These are phyloP conservation scores for Psettodes erumei DNA, from an alignment of 2,113 vertebrate genomes.

Conservation along the genomic window DNA sequence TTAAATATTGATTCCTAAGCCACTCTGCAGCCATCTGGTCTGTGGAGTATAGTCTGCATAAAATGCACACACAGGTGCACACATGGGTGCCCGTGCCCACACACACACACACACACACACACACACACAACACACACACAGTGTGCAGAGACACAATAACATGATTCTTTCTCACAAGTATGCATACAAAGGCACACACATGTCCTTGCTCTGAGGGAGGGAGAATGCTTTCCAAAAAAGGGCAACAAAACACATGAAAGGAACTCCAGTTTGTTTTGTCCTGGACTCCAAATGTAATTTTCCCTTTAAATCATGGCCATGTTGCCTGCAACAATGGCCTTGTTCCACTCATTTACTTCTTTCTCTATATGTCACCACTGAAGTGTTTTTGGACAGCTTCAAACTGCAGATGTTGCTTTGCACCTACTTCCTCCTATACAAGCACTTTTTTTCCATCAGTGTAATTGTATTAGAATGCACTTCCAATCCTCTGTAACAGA, in stretches of 20 bases:
- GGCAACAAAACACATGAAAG: slow-evolving; percentile 41
- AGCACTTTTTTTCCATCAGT: slow-evolving; percentile 66
- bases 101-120: background rate
- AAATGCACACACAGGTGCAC: slow-evolving; percentile 25
- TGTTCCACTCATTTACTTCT: slow-evolving; percentile 62
- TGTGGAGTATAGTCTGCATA: slow-evolving; percentile 66
- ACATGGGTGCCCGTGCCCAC: background rate
- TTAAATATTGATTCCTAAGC: slow-evolving; percentile 80
- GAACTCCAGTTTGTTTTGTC: slow-evolving; percentile 42
- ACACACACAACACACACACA: slow-evolving; percentile 4
- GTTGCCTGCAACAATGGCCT: slow-evolving; percentile 53
- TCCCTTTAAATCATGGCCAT: slow-evolving; percentile 36
- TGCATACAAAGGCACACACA: slow-evolving; percentile 25
- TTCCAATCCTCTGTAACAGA: slow-evolving; percentile 75
- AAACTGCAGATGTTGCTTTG: slow-evolving; percentile 52
- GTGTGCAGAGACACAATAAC: background rate
- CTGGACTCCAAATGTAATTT: slow-evolving; percentile 44
- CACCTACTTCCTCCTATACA: slow-evolving; percentile 58
- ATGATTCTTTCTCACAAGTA: slow-evolving; percentile 8
- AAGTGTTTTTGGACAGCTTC: slow-evolving; percentile 51
- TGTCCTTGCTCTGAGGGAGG: slow-evolving; percentile 22
- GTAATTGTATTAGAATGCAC: slow-evolving; percentile 81
- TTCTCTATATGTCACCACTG: slow-evolving; percentile 43
- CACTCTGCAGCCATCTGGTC: slow-evolving; percentile 75
- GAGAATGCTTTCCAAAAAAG: slow-evolving; percentile 33